Base-by-base conservation (phyloP, 2,797 vertebrate genomes). In the Pogonophryne albipinna region DNA sequence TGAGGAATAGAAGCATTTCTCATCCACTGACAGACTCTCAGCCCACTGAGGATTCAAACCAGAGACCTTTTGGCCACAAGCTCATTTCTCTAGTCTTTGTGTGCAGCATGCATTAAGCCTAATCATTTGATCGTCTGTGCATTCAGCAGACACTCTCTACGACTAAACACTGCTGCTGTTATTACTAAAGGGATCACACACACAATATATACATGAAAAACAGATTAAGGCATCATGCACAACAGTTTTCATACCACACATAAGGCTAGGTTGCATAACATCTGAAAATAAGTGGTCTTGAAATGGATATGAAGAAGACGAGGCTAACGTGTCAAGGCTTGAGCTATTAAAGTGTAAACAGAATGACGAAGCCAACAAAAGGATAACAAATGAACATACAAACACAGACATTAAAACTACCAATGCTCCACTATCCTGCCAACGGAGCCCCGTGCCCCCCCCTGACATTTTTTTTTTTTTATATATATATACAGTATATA, bases 1-100 rank as follows among this genome's bases (percentile, higher is more conserved):
- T 81, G 79, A 91, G 83, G 82, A 90, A 60, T 60, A 89, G 85
- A 86, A 82, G 82, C 64, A 73, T 87, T 88, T 91, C 88, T 92
- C 87, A 87, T 91, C 88, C 79, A 74, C 84, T 90, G 81, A 75
- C 75, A 41, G 77, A 77, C 75, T 76, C 75, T 83, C 73, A 13
- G 76, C 63, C 76, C 66, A 7, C 47, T 15, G 76, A 75, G 79
- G 84, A 89, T 82, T 87, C 81, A 81, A 75, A 90, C 82, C 56
- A 8, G 76, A 82, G 89, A 89, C 85, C 86, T 78, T 72, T 67
- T 65, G 83, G 79, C 82, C 75, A 57, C 75, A 4, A 68, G 67
- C 82, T 85, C 75, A 86, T 88, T 91, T 85, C 80, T 90, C 70
- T 87, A 85, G 85, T 84, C 67, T 78, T 61, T 66, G 62, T 75